Base-by-base conservation (phyloP, 2,888 invertebrate genomes). In the Drosophila recens region DNA sequence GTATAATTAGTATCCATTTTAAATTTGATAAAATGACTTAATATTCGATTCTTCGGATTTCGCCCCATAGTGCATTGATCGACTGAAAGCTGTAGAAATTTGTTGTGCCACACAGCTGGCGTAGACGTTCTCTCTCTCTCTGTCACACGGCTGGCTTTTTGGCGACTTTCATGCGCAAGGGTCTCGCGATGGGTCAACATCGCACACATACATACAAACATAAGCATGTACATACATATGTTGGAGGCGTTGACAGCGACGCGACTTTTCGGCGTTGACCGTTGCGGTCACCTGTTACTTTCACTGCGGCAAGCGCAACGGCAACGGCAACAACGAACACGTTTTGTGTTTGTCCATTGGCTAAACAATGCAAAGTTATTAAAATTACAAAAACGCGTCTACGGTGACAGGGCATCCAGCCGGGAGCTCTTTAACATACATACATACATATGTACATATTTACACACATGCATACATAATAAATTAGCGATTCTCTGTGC, bases 231-330 rank as follows among this genome's bases (percentile, higher is more conserved):
- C 17, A 20, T 46, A 13, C 23, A 15, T 48, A 33, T 13, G 54
- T 64, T 77, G 77, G 53, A 67, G 67, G 77, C 67, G 68, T 70
- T 80, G 76, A 80, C 76, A 75, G 70, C 62, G 71, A 17, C 40
- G 68, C 71, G 62, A 67, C 71, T 67, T 71, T 72, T 73, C 53
- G 80, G 51, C 69, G 72, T 49, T 88, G 84, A 75, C 87, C 87
- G 83, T 68, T 57, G 72, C 86, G 86, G 78, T 77, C 89, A 88
- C 83, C 83, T 80, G 79, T 72, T 87, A 84, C 87, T 85, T 84
- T 82, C 77, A 77, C 79, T 87, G 59, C 66, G 58, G 43, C 71
- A 43, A 46, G 15, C 49, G 52, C 68, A 59, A 61, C 53, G 67
- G 36, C 59, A 59, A 58, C 48, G 67, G 61, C 66, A 72, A 63